phyloP scores from a whole-genome alignment of 1,140 invertebrate species.

The Vanessa atalanta region DNA sequence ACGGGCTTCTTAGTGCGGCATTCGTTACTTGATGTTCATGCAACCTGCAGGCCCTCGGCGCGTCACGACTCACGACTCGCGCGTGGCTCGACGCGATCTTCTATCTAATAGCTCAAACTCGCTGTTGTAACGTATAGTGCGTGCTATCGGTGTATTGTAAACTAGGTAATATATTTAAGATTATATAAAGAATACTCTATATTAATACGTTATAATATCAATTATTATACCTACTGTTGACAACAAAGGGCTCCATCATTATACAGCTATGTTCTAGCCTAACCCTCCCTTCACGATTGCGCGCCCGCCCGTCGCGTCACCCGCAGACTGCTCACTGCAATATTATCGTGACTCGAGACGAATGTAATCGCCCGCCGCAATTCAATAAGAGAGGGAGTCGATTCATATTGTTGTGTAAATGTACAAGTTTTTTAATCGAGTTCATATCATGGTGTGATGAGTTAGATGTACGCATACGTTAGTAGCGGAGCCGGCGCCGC shows the following conservation, averaged over 20 bases:
- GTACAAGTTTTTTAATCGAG: slow-evolving; percentile 34
- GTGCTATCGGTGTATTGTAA: slow-evolving; percentile 13
- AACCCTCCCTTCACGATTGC: not conserved
- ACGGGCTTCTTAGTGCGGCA: not conserved
- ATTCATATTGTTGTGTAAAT: slow-evolving; percentile 17
- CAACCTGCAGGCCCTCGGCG: too few relatives aligned
- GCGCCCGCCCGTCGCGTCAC: not conserved
- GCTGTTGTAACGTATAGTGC: slow-evolving; percentile 16
- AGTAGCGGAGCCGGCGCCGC: slow-evolving; percentile 25
- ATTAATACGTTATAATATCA: not conserved
- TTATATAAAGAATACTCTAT: slow-evolving; percentile 14
- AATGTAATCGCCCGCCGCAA: not conserved
- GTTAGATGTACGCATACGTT: slow-evolving; percentile 38
- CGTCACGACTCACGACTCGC: too few relatives aligned
- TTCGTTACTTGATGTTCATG: not conserved
- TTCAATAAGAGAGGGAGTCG: not conserved
- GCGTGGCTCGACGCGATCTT: not conserved
- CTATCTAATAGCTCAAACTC: slow-evolving; percentile 25
- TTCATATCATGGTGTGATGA: slow-evolving; percentile 75
- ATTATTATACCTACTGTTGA: not conserved
- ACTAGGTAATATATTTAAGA: slow-evolving; percentile 6
- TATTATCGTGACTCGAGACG: too few relatives aligned
- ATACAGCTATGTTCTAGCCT: not conserved
- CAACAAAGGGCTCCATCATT: not conserved
- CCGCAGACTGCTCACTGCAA: not conserved